Evolutionary conservation across 2,113 vertebrate species (phyloP), one percentile per base, ranked within the genome.

Genomic region (Lampris incognitus): DNA sequence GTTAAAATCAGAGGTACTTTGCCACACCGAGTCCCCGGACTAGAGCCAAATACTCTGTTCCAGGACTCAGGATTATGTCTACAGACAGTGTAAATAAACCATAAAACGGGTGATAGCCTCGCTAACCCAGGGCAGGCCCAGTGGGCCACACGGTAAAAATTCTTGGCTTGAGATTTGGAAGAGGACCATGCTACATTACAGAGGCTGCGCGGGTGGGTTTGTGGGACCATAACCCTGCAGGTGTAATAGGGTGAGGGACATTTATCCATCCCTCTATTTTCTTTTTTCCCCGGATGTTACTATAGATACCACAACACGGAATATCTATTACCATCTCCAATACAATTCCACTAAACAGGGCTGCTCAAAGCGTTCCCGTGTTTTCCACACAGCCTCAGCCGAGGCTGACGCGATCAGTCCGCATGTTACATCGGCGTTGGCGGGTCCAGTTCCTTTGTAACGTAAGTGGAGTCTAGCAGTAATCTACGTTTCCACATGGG

Each of bases 1-100:
- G 88, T 84, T 82, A 86, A 41, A 82, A 66, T 79, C 72, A 56
- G 69, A 86, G 68, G 68, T 72, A 76, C 58, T 73, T 71, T 69
- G 67, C 73, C 64, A 88, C 42, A 87, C 87, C 89, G 81, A 88
- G 54, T 71, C 6, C 10, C 55, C 0, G 73, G 72, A 71, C 68
- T 79, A 7, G 55, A 65, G 57, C 64, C 71, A 70, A 77, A 87
- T 71, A 67, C 40, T 9, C 68, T 59, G 39, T 46, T 51, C 40
- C 49, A 65, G 39, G 49, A 78, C 37, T 62, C 42, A 1, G 40
- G 56, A 4, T 3, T 64, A 57, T 2, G 76, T 69, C 69, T 49
- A 73, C 64, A 69, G 37, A 52, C 51, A 44, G 62, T 3, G 38
- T 46, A 83, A 84, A 81, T 62, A 76, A 38, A 41, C 56, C 61